These are phyloP conservation scores for Petrocephalus schoutedeni DNA, from an alignment of 2,797 vertebrate species.

Conservation along the genomic window DNA sequence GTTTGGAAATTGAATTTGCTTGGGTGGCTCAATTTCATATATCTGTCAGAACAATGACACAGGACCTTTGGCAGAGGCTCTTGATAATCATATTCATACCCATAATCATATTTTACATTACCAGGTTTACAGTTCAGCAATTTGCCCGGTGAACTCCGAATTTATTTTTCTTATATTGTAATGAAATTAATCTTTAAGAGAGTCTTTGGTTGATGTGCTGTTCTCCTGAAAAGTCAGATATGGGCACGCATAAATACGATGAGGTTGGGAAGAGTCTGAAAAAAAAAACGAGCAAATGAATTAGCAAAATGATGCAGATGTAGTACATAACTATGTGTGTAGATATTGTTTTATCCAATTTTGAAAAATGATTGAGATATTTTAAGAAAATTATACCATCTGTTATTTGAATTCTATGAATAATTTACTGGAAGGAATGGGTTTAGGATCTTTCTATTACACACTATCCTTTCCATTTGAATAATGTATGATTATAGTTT, in stretches of 20 bases:
- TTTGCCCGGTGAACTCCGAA: constrained; percentile 42
- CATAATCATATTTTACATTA: constrained; percentile 64
- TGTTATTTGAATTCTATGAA: constrained; percentile 77
- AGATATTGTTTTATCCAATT: constrained; percentile 53
- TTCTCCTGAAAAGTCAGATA: constrained; percentile 9
- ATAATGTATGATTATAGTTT: constrained; percentile 76
- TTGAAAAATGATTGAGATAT: constrained; percentile 79
- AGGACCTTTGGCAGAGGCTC: constrained; percentile 49
- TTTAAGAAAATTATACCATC: constrained; percentile 77
- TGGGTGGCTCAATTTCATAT: constrained; percentile 67
- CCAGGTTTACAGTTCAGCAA: constrained; percentile 47
- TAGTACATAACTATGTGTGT: constrained; percentile 25
- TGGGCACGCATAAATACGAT: not conserved
- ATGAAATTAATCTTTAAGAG: constrained; percentile 27
- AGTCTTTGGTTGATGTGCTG: constrained; percentile 29
- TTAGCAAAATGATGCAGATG: not conserved
- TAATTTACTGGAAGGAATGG: constrained; percentile 71
- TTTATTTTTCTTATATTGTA: constrained; percentile 24
- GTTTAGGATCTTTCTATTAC: constrained; percentile 79
- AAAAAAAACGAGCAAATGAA: constrained; percentile 7
- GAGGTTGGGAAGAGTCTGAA: not conserved
- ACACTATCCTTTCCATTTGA: constrained; percentile 71
- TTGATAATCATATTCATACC: constrained; percentile 70
- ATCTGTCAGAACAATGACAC: constrained; percentile 69
- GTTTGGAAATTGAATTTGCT: constrained; percentile 73